phyloP scores from a whole-genome alignment of 2,888 invertebrate genomes.

The Amitus sp. region DNA sequence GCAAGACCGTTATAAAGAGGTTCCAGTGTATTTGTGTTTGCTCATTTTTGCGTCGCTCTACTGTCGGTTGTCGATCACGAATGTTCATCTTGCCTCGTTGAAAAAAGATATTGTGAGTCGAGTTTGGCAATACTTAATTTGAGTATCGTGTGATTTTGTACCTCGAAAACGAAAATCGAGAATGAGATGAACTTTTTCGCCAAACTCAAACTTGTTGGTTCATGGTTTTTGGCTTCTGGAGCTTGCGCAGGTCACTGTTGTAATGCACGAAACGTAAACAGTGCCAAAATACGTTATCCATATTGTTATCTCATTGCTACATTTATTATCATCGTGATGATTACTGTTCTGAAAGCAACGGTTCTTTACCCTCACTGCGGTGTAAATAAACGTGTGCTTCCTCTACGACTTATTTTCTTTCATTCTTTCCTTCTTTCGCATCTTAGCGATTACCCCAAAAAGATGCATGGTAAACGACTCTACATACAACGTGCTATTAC shows the following conservation, averaged over 20 bases:
- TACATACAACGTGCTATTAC: too few relatives aligned
- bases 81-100: background rate
- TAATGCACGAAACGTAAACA: slow-evolving; percentile 38
- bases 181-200: background rate
- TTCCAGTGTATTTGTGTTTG: slow-evolving; percentile 1
- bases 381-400: slow-evolving; percentile 65
- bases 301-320: slow-evolving; percentile 39
- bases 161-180: background rate
- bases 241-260: slow-evolving; percentile 35
- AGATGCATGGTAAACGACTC: too few relatives aligned
- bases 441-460: slow-evolving; percentile 10
- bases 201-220: background rate
- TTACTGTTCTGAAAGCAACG: slow-evolving; percentile 45
- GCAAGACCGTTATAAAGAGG: too few relatives aligned
- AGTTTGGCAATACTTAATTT: background rate
- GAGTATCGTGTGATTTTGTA: slow-evolving; percentile 3
- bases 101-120: background rate
- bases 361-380: slow-evolving; percentile 49
- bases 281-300: slow-evolving; percentile 35
- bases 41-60: background rate
- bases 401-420: slow-evolving; percentile 55
- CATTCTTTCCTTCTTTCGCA: slow-evolving; percentile 24
- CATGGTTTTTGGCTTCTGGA: slow-evolving; percentile 29
- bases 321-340: slow-evolving; percentile 41
- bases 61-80: background rate